Evolutionary conservation across 2,888 invertebrate genomes (phyloP), one percentile per base, ranked within the genome.

Genomic region (Pandemis corylana): DNA sequence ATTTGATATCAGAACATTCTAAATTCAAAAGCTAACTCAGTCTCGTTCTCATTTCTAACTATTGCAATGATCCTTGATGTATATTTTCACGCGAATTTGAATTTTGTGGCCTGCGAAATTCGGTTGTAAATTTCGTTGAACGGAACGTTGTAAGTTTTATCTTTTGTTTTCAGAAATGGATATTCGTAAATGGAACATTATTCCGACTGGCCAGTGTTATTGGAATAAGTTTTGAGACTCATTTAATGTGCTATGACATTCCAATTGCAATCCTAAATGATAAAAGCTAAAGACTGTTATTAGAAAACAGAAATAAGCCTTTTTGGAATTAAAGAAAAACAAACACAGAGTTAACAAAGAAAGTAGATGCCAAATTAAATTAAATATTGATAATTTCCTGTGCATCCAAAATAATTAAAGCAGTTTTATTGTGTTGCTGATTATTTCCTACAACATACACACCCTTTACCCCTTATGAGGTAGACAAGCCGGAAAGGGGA

Each of bases 1-100:
- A 49, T 61, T 53, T 15, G 7, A 36, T 28, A 61, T 6, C 12
- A 5, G 44, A 62, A 61, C 28, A 62, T 61, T 69, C 61, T 49
- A 36, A 69, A 69, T 69, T 62, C 62, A 36, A 61, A 68, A 61
- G 59, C 62, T 13, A 44, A 49, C 67, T 53, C 67, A 5, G 46
- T 41, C 67, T 42, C 53, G 49, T 49, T 69, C 62, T 36, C 49
- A 15, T 49, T 59, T 46, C 44, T 36, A 62, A 68, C 59, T 61
- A 69, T 69, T 46, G 28, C 61, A 12, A 49, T 49, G 68, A 69
- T 49, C 36, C 46, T 46, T 36, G 12, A 9, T 13, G 10, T 28
- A 59, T 44, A 59, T 44, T 59, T 7, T 13, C 15, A 69, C 3
- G 7, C 7, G 41, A 61, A 49, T 61, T 49, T 49, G 10, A 61